Evolutionary conservation across 2,797 vertebrate species (phyloP), one percentile per base, ranked within the genome.

Genomic region (Anguilla pacifica): DNA sequence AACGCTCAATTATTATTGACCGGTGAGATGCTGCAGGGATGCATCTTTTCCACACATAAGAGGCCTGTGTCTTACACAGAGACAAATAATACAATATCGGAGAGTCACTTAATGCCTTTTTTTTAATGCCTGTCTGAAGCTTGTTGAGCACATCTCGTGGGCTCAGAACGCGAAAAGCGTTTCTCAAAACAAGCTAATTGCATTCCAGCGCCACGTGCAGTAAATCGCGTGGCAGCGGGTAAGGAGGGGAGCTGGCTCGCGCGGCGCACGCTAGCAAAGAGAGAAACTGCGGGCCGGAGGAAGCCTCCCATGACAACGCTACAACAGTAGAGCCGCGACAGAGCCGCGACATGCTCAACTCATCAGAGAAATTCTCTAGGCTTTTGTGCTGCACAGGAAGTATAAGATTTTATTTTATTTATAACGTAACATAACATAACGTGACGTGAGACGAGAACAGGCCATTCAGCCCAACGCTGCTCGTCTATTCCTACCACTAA

Each of bases 91-190:
- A 81, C 51, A 49, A 35, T 35, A 35, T 35, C 35, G 1, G 35
- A 81, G 39, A 81, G 77, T 81, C 22, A 25, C 39, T 81, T 81
- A 81, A 81, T 81, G 39, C 77, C 77, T 81, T n/a, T 81, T 81
- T 81, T 35, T 35, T 35, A 35, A 81, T 81, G 77, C 22, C 77
- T 49, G 77, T 81, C 77, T 81, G 43, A 81, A 49, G 77, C 43
- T 81, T 81, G 77, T 81, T 81, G 77, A 81, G 77, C 49, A 11
- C 39, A 49, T 81, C 39, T 43, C 43, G 43, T 25, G 77, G 35
- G 77, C 22, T 81, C 77, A 49, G 43, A 81, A 77, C 15, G 28
- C 35, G 35, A 77, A 46, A 67, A 46, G 43, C 77, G 22, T 51
- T 81, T 49, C 35, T 9, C 11, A 81, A 77, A 81, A 35, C 35